These are phyloP conservation scores for Ophiothrix spiculata DNA, from an alignment of 35 echinoderm and acorn worm genomes.

Conservation along the genomic window DNA sequence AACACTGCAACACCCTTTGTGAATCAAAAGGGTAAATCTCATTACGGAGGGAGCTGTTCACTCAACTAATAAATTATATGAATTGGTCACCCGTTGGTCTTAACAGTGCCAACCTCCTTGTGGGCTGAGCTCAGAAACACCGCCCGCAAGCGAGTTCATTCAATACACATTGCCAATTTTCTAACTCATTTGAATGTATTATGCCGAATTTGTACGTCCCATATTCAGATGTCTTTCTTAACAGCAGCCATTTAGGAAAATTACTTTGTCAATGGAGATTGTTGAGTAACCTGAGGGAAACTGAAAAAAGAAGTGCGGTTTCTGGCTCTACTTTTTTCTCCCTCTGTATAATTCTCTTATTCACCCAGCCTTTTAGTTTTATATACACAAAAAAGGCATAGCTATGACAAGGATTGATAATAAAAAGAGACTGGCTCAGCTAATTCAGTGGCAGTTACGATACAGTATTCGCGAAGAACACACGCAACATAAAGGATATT, in stretches of 20 bases:
- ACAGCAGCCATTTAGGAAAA: neutral
- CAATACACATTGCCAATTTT: neutral
- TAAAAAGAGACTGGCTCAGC: neutral
- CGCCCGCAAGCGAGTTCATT: neutral
- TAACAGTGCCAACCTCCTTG: neutral
- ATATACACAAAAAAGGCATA: neutral
- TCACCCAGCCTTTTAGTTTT: no score
- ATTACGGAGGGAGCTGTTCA: no score
- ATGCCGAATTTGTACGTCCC: conserved; percentile 1
- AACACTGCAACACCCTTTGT: no score
- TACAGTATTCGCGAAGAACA: neutral
- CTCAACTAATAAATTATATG: neutral
- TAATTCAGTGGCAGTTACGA: neutral
- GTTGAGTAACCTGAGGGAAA: neutral
- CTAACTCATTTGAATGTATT: neutral
- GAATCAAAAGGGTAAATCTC: no score
- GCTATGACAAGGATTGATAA: conserved; percentile 11
- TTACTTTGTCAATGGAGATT: neutral
- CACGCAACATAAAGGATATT: conserved; percentile 4
- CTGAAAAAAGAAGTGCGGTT: neutral
- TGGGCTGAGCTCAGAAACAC: conserved; percentile 10
- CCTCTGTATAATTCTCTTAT: neutral
- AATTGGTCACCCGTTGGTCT: neutral
- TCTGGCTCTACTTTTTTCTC: neutral
- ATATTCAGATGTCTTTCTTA: neutral